phyloP scores from a whole-genome alignment of 2,113 vertebrate genomes.

The Cacatua alba region DNA sequence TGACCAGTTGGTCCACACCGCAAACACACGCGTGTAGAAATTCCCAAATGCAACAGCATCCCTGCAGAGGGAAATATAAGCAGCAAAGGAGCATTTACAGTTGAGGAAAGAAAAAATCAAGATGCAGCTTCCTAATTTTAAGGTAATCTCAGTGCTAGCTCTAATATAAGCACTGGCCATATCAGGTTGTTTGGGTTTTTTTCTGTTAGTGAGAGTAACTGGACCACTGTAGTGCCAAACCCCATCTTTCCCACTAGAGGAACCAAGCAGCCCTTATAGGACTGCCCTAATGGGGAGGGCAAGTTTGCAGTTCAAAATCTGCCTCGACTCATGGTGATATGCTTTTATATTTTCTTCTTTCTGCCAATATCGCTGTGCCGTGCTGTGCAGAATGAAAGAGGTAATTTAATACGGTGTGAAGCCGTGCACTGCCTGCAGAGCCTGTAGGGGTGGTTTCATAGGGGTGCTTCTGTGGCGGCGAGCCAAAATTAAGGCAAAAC shows the following conservation, averaged over 20 bases:
- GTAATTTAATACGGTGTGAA: conserved; percentile 41
- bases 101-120: neutral
- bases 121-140: neutral
- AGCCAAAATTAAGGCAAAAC: conserved; percentile 40
- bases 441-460: neutral
- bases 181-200: neutral
- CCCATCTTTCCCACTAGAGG: neutral
- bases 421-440: neutral
- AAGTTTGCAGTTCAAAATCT: neutral
- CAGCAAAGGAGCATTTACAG: neutral
- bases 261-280: neutral
- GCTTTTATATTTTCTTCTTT: neutral
- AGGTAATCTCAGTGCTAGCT: neutral
- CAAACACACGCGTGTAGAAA: neutral
- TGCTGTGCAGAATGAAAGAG: neutral
- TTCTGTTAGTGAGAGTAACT: neutral
- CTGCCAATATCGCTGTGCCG: neutral
- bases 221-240: neutral
- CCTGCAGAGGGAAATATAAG: neutral
- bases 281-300: neutral
- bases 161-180: neutral
- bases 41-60: neutral
- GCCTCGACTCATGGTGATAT: neutral
- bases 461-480: neutral
- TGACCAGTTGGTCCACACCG: neutral